Evolutionary conservation across 2,113 vertebrate species (phyloP), one percentile per base, ranked within the genome.

Genomic region (Gallinago undulata): DNA sequence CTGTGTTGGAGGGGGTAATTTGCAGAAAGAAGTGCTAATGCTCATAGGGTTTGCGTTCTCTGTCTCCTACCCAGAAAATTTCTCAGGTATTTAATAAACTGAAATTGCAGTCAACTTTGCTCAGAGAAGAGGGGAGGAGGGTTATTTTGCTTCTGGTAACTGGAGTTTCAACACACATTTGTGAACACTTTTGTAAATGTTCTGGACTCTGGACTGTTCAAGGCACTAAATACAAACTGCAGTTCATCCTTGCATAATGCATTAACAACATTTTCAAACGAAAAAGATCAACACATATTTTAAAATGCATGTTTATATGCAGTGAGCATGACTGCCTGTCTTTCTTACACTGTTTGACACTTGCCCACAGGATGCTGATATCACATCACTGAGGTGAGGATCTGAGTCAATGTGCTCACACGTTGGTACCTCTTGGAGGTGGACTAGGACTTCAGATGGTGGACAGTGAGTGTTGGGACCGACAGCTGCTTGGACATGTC

Each of bases 291-390:
- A 30, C 5, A 14, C 2, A 2, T 7, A 3, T 30, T 63, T 66
- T 4, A 51, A 56, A 50, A 11, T 47, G 43, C 11, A 5, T 31
- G 4, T 35, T 78, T 53, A 7, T 10, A 48, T 1, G 1, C 43
- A 9, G 0, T 19, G 28, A 73, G 18, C 14, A 0, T 3, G 37
- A 27, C 31, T 70, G 35, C 9, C 25, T 1, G 2, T 13, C 11
- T 43, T 35, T n/a, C 37, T 28, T 48, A 28, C 12, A 4, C 24
- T 33, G 18, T 33, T 19, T 66, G 55, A 39, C 0, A 0, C 35
- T 67, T 80, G 12, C 8, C 39, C 35, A 19, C 18, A 68, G 6
- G 31, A 37, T 13, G 63, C 19, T 43, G 24, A 10, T 39, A 37
- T 2, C 6, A 11, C 23, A 9, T 39, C 6, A 17, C 17, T 33